Base-by-base conservation (phyloP, 2,113 vertebrate genomes). In the Apodemus sylvaticus region DNA sequence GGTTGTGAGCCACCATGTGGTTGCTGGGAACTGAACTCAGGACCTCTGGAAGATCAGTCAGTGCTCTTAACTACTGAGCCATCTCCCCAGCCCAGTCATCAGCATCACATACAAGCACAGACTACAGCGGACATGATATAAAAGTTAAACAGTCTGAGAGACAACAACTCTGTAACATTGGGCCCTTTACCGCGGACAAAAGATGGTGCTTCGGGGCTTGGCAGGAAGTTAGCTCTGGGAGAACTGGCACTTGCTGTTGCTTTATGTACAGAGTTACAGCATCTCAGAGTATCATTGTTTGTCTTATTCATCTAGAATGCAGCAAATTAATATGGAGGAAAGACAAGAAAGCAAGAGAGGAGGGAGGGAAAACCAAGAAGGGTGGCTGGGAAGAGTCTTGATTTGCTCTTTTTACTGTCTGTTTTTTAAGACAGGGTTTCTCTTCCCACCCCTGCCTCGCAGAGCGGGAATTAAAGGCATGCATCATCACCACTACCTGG, bases 111-210 rank as follows among this genome's bases (percentile, higher is more conserved):
- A 71, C 36, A 71, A 19, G 36, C 16, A 71, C 36, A 71, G 26
- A n/a, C 36, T 36, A 8, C 70, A 71, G 70, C 17, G 17, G 16
- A 19, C 70, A 19, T n/a, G 36, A n/a, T 71, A 7, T 71, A 71
- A 71, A 71, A 71, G 70, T 19, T 36, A 70, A 70, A 70, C 68
- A n/a, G 70, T 17, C 70, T n/a, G 36, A n/a, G 36, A 71, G 36
- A n/a, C 7, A 7, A n/a, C 70, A 71, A 71, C 48, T 48, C 48
- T 53, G 20, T 34, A 53, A 16, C 73, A 42, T 2, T 79, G 73
- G 34, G 34, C n/a, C n/a, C 2, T 24, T 68, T 17, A 0, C 29
- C 0, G 22, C 2, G 42, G 81, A 12, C 58, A 70, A 16, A 78
- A 60, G 19, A 22, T 12, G 39, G 36, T 12, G 34, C 29, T 3